Percentiles rank a stretch among this genome's conserved stretches.
Evolutionary conservation across 2,113 vertebrate genomes (phyloP).

Genomic region (Thymallus thymallus): DNA sequence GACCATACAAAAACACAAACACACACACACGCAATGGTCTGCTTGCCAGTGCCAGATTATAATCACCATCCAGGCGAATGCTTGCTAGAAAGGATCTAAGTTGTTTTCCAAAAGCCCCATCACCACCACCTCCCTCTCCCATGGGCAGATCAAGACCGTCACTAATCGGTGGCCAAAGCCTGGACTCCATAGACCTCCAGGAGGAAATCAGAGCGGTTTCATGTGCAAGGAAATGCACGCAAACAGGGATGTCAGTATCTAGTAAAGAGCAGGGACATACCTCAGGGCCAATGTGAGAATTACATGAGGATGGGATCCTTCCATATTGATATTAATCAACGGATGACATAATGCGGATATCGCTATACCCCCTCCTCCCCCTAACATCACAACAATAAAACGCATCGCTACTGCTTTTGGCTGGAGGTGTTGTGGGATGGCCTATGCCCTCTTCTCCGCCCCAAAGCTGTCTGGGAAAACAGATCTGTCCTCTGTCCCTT

Average conservation of each 20-base stretch:
- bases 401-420: slow-evolving; percentile 7
- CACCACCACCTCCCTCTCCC: too few relatives aligned
- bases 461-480: slow-evolving; percentile 7
- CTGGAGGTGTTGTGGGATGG: slow-evolving; percentile 2
- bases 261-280: not conserved
- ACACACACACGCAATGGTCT: slow-evolving; percentile 26
- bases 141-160: too few relatives aligned
- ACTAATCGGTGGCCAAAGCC: too few relatives aligned
- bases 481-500: slow-evolving; percentile 15
- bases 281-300: not conserved
- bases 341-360: not conserved
- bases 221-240: slow-evolving; percentile 1
- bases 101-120: slow-evolving; percentile 11
- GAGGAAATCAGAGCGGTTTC: slow-evolving; percentile 12
- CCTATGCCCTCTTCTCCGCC: slow-evolving; percentile 13
- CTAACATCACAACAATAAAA: not conserved
- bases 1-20: slow-evolving; percentile 23
- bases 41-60: slow-evolving; percentile 28
- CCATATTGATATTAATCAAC: slow-evolving; percentile 26
- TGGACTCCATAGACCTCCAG: slow-evolving; percentile 1
- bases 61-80: slow-evolving; percentile 30
- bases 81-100: slow-evolving; percentile 35
- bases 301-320: slow-evolving; percentile 17
- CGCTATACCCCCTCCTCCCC: not conserved
- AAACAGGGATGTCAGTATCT: not conserved